Evolutionary conservation across 2,888 invertebrate genomes (phyloP).

Genomic region (Sarcophaga variegata): DNA sequence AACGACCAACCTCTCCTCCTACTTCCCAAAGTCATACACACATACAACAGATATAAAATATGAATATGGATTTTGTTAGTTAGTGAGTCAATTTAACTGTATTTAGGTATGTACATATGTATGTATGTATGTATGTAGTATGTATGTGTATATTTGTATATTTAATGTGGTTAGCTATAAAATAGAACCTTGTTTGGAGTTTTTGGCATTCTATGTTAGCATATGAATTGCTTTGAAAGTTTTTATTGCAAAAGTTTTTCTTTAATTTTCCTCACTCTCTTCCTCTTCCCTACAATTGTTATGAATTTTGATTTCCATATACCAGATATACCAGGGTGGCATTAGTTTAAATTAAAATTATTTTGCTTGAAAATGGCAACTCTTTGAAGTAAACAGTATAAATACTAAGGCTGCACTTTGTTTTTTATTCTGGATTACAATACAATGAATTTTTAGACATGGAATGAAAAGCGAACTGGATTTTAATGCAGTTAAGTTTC

Average conservation of each 20-base stretch:
- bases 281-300: not conserved
- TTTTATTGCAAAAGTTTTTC: slow-evolving; percentile 11
- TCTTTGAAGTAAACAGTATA: too few species aligned
- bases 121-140: not conserved
- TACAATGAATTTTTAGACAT: too few species aligned
- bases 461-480: too few species aligned
- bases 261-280: not conserved
- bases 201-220: not conserved
- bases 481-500: too few species aligned
- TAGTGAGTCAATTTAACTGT: not conserved
- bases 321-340: too few species aligned
- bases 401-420: too few species aligned
- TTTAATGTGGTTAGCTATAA: slow-evolving; percentile 2
- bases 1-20: not conserved
- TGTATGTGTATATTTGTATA: not conserved
- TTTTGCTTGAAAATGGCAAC: too few species aligned
- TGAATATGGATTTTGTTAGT: not conserved
- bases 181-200: slow-evolving; percentile 2
- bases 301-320: not conserved
- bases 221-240: not conserved
- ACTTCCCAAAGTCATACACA: not conserved
- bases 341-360: too few species aligned
- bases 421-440: too few species aligned
- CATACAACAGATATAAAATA: not conserved
- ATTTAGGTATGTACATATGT: not conserved